These are phyloP conservation scores for Oscheius myriophilus DNA, from an alignment of 2,888 invertebrate genomes.

Conservation along the genomic window DNA sequence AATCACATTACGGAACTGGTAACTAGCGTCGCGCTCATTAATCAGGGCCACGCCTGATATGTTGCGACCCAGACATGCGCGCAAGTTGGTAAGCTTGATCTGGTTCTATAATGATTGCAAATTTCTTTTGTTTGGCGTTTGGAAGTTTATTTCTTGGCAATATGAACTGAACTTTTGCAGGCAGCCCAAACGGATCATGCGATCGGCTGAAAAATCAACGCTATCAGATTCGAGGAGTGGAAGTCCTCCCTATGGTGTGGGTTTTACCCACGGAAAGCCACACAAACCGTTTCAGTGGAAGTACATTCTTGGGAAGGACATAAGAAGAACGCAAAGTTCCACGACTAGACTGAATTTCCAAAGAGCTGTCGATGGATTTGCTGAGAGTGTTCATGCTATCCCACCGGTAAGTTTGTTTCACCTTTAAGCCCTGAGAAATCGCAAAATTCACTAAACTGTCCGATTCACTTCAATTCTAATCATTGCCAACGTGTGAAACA, in stretches of 20 bases:
- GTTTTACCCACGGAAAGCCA: constrained; percentile 5
- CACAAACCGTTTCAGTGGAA: constrained; percentile 8
- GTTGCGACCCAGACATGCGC: not conserved
- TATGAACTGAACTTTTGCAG: not conserved
- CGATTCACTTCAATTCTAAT: too few relatives aligned
- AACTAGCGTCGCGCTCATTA: too few relatives aligned
- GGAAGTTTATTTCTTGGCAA: not conserved
- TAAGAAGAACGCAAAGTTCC: not conserved
- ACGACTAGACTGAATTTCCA: too few relatives aligned
- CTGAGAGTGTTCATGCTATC: too few relatives aligned
- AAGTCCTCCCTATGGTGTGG: constrained; percentile 24
- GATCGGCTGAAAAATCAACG: constrained; percentile 4
- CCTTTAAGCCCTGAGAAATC: too few relatives aligned
- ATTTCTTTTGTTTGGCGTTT: not conserved
- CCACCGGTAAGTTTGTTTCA: too few relatives aligned
- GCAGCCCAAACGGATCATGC: constrained; percentile 13
- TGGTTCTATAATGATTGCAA: not conserved
- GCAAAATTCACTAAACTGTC: too few relatives aligned
- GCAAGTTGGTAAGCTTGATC: not conserved
- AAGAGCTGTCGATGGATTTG: too few relatives aligned
- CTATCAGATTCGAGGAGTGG: constrained; percentile 26
- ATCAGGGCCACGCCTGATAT: too few relatives aligned
- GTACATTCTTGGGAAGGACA: constrained; percentile 2
- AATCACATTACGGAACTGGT: too few relatives aligned
- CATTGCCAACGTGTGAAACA: too few relatives aligned